Percentiles rank a stretch among this genome's conserved stretches.
Evolutionary conservation across 2,888 invertebrate genomes (phyloP).

Genomic region (Lasioglossum figueresi): DNA sequence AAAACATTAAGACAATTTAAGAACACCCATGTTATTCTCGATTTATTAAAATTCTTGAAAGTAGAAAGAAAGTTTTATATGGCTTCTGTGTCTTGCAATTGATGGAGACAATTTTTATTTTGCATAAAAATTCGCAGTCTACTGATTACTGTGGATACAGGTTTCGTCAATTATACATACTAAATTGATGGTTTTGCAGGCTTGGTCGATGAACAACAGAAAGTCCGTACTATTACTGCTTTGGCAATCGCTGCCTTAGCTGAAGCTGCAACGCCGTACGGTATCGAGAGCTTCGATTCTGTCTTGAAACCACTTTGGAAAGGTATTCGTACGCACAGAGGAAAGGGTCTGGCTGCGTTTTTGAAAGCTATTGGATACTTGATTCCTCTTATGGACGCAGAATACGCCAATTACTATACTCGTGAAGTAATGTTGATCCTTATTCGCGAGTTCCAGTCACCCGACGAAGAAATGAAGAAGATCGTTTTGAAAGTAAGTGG

Average conservation of each 20-base stretch:
- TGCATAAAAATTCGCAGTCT: too few species aligned
- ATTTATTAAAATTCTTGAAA: too few species aligned
- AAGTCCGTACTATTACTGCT: slow-evolving; percentile 99
- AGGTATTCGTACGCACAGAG: slow-evolving; percentile 96
- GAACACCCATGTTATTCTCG: too few species aligned
- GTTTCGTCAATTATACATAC: not conserved
- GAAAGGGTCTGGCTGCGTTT: slow-evolving; percentile 99
- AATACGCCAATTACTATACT: slow-evolving; percentile 99
- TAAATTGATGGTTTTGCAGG: slow-evolving; percentile 84
- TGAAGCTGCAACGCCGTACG: slow-evolving; percentile 99
- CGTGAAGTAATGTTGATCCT: slow-evolving; percentile 99
- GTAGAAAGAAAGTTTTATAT: too few species aligned
- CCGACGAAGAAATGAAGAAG: slow-evolving; percentile 99
- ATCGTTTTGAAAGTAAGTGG: slow-evolving; percentile 95
- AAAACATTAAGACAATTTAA: too few species aligned
- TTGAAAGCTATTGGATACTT: slow-evolving; percentile 99
- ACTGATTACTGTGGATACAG: too few species aligned
- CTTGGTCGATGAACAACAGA: slow-evolving; percentile 99
- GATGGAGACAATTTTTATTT: too few species aligned
- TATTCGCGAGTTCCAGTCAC: slow-evolving; percentile 99
- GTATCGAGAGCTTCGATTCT: slow-evolving; percentile 99
- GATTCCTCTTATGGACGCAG: slow-evolving; percentile 99
- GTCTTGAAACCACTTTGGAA: slow-evolving; percentile 99
- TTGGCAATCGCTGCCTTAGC: slow-evolving; percentile 98
- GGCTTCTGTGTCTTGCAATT: too few species aligned